Conservation (phyloP, 2,797 vertebrate genomes). For the Mormyrops attenuatus region DNA sequence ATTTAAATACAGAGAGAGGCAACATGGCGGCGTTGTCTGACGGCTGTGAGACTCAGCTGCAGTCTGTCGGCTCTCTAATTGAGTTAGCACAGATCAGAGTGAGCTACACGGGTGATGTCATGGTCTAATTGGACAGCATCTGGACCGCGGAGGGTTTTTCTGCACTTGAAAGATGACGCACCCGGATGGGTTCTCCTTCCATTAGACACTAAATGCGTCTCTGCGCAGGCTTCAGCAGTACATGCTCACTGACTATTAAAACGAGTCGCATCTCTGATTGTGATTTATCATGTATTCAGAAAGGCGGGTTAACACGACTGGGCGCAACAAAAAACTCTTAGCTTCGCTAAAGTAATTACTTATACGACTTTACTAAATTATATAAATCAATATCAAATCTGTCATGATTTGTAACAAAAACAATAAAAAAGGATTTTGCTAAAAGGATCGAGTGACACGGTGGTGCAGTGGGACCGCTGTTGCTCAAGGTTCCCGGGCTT, state of each 20-base stretch:
- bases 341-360: background rate
- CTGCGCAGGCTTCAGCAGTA: background rate
- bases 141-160: conserved; percentile 14
- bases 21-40: background rate
- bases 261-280: background rate
- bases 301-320: background rate
- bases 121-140: conserved; percentile 16
- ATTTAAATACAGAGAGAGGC: background rate
- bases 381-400: background rate
- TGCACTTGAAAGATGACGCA: conserved; percentile 15
- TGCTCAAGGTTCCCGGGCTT: background rate
- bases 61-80: background rate
- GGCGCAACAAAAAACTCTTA: background rate
- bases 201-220: background rate
- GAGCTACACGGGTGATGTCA: conserved; percentile 9
- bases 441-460: background rate
- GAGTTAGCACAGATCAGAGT: conserved; percentile 23
- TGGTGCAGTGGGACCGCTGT: background rate
- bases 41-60: background rate
- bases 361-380: background rate
- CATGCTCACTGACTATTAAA: background rate
- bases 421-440: background rate
- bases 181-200: background rate
- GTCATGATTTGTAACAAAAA: background rate
- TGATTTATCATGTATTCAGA: background rate